Evolutionary conservation across 2,888 invertebrate species (phyloP), one percentile per base, ranked within the genome.

Genomic region (Halocaridina rubra): DNA sequence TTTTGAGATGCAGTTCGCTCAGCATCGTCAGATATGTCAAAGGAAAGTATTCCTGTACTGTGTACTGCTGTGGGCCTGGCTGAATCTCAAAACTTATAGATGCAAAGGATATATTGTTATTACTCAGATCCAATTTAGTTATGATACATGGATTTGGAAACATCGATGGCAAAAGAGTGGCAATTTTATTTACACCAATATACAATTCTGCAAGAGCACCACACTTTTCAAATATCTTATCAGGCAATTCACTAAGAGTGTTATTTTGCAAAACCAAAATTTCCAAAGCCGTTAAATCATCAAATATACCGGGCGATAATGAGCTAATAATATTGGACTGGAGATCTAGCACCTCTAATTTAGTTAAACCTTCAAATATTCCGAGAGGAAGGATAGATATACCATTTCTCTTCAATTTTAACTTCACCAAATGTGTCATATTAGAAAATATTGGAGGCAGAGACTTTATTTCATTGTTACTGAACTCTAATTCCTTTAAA

Each of bases 201-300:
- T 82, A 59, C 39, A 82, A 39, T 7, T 78, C 39, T 10, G 57
- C 19, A 24, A 82, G 39, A 19, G 59, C 29, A 24, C 78, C 64
- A 61, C 82, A 82, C 30, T 61, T 76, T n/a, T 77, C 32, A 46
- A 82, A 82, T 22, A 82, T 82, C 19, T 71, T 39, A 13, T 72
- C 64, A 10, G 82, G 82, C 22, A 82, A 64, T 46, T 82, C 72
- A 27, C 19, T 46, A 4, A 82, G 61, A 39, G 71, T 77, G 61
- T 78, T 80, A 27, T 84, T 84, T 2, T 61, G 19, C 24, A 84
- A 59, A 16, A 75, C 32, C 1, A 84, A 39, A 19, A 3, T 53
- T 0, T 80, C 32, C 29, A 84, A n/a, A 13, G 64, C 30, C 1
- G 53, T 59, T n/a, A 61, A 75, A 32, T 80, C 72, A 32, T 75